A percentile compares a stretch with the other conserved stretches of the same genome.
phyloP scores from a whole-genome alignment of 2,797 vertebrate genomes.

The Acanthornis magna region DNA sequence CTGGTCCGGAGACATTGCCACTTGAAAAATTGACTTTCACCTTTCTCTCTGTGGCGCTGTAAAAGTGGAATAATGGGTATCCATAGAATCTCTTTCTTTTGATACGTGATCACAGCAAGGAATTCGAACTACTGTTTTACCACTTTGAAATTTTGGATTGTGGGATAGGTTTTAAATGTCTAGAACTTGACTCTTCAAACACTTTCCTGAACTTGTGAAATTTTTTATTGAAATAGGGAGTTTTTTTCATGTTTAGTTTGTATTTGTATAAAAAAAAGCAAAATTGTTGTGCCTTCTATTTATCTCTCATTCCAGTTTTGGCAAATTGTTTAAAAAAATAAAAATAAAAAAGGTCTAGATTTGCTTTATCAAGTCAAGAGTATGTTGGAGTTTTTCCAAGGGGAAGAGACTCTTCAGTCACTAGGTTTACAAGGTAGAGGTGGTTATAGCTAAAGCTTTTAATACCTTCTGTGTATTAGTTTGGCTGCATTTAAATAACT shows the following conservation, averaged over 20 bases:
- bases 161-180: slow-evolving; percentile 79
- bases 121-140: slow-evolving; percentile 76
- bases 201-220: slow-evolving; percentile 79
- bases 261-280: slow-evolving; percentile 83
- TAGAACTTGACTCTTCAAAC: slow-evolving; percentile 76
- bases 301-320: slow-evolving; percentile 82
- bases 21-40: slow-evolving; percentile 70
- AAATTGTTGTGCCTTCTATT: slow-evolving; percentile 88
- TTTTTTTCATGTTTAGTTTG: slow-evolving; percentile 82
- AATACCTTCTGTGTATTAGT: background rate
- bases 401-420: background rate
- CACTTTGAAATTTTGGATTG: slow-evolving; percentile 77
- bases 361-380: slow-evolving; percentile 75
- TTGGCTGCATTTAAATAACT: background rate
- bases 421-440: background rate
- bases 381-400: slow-evolving; percentile 63
- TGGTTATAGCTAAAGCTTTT: background rate
- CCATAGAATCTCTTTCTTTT: slow-evolving; percentile 71
- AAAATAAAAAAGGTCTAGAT: slow-evolving; percentile 75
- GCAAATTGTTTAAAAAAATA: slow-evolving; percentile 77
- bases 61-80: slow-evolving; percentile 77
- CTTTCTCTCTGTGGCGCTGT: slow-evolving; percentile 71
- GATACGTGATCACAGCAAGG: slow-evolving; percentile 74
- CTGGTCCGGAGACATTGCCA: slow-evolving; percentile 66
- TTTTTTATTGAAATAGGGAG: slow-evolving; percentile 78